Evolutionary conservation across 1,140 invertebrate genomes (phyloP), one percentile per base, ranked within the genome.

Genomic region (Scaptomyza hsui): DNA sequence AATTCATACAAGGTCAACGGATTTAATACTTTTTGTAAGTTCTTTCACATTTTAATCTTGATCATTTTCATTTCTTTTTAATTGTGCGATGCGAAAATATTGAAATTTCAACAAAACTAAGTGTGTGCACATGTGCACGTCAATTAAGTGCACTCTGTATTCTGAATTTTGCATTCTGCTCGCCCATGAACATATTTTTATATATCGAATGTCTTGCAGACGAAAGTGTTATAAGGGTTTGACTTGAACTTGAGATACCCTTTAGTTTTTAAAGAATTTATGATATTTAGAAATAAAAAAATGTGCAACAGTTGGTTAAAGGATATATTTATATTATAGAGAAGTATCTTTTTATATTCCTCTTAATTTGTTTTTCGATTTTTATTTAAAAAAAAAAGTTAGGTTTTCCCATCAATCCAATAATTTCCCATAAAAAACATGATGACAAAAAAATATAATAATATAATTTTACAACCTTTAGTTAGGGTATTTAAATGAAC

Each of bases 11-110:
- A 88, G 83, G 82, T 88, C 82, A 89, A 82, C 82, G 83, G 83
- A 88, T 82, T 89, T 78, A 88, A 88, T 88, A 88, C 78, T 88
- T 85, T 81, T 88, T 88, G 82, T 88, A 88, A 88, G 82, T 88
- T 45, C 39, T 60, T 56, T 44, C 37, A 13, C 18, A 21, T 24
- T 24, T 29, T 19, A 35, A 21, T 55, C 13, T 24, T 53, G 1
- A 59, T 32, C 60, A 47, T 19, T 53, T 41, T 26, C 55, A 68
- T 70, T 55, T 65, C 49, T 39, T 55, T 59, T 59, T 71, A 64
- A 74, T 71, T 61, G n/a, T 47, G 10, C 24, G 18, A n/a, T 35
- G 45, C 49, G 2, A 69, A 55, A 53, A 19, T 65, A 53, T 68
- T 78, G 57, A 61, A 35, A 65, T 67, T 77, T 6, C 26, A 29